Percentiles rank a stretch among this genome's conserved stretches.
Evolutionary conservation across 2,797 vertebrate species (phyloP).

Genomic region (Parauchenoglanis ngamensis): DNA sequence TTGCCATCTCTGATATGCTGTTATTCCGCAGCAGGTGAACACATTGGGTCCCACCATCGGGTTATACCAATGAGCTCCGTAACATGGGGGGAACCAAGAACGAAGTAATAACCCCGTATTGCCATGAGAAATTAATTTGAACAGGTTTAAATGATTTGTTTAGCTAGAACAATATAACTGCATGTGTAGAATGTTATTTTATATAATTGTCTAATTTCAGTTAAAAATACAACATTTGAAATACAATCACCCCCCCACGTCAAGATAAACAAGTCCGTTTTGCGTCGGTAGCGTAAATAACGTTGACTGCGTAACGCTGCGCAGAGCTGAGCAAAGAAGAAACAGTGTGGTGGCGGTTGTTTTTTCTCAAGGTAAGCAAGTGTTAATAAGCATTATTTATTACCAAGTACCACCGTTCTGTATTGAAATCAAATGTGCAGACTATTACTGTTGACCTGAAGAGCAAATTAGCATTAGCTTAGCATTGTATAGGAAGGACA

Average conservation of each 20-base stretch:
- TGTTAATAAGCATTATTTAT: neutral
- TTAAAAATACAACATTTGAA: neutral
- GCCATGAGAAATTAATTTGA: neutral
- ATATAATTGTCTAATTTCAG: neutral
- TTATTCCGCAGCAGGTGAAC: neutral
- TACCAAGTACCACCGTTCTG: neutral
- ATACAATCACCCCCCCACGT: neutral
- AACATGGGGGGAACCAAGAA: neutral
- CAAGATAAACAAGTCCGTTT: slow-evolving; percentile 12
- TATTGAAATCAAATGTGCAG: neutral
- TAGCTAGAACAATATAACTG: fast-evolving
- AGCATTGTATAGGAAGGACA: neutral
- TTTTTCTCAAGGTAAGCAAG: slow-evolving; percentile 33
- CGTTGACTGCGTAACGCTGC: slow-evolving; percentile 38
- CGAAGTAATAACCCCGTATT: neutral
- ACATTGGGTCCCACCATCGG: neutral
- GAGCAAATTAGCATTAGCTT: slow-evolving; percentile 15
- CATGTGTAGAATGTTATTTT: neutral
- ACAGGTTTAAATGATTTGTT: neutral
- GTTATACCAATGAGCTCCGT: slow-evolving; percentile 1
- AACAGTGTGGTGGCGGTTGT: slow-evolving; percentile 25
- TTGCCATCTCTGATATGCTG: neutral
- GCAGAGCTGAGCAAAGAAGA: slow-evolving; percentile 60
- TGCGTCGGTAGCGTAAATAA: slow-evolving; percentile 34
- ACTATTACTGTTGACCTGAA: neutral